These are phyloP conservation scores for Baryphthengus martii DNA, from an alignment of 2,113 vertebrate species.

Conservation along the genomic window DNA sequence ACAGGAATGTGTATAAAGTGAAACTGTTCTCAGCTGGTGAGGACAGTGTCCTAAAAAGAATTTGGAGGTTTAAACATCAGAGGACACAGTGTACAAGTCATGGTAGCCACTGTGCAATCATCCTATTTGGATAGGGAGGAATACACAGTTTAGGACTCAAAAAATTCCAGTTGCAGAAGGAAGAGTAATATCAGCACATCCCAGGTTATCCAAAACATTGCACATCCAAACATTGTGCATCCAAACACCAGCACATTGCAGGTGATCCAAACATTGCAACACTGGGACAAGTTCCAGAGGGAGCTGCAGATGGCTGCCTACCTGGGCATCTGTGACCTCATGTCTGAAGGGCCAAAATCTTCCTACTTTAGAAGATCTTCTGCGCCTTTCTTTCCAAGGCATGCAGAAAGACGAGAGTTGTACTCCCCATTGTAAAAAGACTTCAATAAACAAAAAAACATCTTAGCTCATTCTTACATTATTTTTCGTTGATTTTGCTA, in stretches of 20 bases:
- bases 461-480: background rate
- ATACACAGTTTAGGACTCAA: background rate
- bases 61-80: background rate
- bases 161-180: background rate
- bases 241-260: background rate
- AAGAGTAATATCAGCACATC: background rate
- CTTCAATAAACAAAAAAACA: background rate
- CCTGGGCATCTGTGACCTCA: background rate
- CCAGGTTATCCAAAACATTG: accelerated
- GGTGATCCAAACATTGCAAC: accelerated
- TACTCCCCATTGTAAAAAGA: background rate
- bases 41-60: background rate
- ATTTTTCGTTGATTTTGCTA: background rate
- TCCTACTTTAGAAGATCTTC: background rate
- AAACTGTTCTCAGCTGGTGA: background rate
- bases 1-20: accelerated
- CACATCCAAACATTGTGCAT: too few relatives aligned
- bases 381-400: background rate
- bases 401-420: background rate
- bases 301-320: background rate
- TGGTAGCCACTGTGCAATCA: background rate
- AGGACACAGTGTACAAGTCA: background rate
- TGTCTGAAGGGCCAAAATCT: background rate
- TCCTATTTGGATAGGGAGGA: background rate
- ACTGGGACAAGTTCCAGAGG: background rate